A percentile compares a stretch with the other conserved stretches of the same genome.
These are phyloP conservation scores for Coptodon rendalli DNA, from an alignment of 2,113 vertebrate species.

Conservation along the genomic window DNA sequence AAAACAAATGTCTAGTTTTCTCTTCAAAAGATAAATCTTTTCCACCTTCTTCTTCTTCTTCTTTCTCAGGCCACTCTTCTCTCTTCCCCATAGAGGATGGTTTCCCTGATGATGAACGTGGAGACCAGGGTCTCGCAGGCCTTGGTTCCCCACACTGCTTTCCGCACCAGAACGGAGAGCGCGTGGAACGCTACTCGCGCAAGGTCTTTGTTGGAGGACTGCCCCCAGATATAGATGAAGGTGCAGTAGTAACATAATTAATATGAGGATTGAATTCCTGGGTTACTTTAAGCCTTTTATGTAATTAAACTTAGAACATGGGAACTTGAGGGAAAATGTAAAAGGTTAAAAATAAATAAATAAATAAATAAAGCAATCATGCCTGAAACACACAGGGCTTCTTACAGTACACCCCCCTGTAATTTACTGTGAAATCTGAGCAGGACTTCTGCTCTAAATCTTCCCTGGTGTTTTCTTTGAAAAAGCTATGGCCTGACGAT, in stretches of 20 bases:
- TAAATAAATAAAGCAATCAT: background rate
- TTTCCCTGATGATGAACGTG: constrained; percentile 94
- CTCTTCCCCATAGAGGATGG: constrained; percentile 98
- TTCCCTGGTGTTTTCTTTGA: background rate
- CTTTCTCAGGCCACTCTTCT: constrained; percentile 86
- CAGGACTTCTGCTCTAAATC: background rate
- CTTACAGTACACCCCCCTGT: background rate
- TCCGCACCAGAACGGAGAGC: constrained; percentile 96
- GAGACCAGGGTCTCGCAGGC: constrained; percentile 88
- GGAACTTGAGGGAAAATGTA: background rate
- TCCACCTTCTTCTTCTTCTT: background rate
- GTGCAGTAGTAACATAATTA: constrained; percentile 52
- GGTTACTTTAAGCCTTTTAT: background rate
- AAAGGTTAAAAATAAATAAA: background rate
- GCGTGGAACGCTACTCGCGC: constrained; percentile 94
- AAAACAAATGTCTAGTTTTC: background rate
- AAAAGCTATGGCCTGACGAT: background rate
- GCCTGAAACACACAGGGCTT: background rate
- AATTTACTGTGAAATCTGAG: background rate
- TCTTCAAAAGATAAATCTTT: background rate
- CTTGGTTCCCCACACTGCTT: constrained; percentile 96
- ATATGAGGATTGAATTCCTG: background rate
- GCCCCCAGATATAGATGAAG: constrained; percentile 98
- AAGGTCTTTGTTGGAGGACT: constrained; percentile 97
- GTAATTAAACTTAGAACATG: background rate